A percentile compares a stretch with the other conserved stretches of the same genome.
phyloP scores from a whole-genome alignment of 2,113 vertebrate species.

The Seriola aureovittata region DNA sequence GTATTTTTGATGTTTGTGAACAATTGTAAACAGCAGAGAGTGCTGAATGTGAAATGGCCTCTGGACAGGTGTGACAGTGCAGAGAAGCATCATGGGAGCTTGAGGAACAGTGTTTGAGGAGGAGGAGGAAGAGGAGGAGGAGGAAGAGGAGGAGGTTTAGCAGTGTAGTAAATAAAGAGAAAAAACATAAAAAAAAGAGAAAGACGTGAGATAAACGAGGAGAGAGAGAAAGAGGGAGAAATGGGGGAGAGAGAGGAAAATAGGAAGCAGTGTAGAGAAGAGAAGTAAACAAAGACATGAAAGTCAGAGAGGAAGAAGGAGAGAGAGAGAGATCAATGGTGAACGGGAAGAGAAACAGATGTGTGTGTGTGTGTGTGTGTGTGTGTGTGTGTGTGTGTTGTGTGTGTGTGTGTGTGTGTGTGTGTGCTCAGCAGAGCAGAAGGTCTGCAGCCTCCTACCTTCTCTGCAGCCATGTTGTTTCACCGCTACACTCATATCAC shows the following conservation, averaged over 20 bases:
- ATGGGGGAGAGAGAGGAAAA: not conserved
- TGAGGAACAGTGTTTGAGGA: not conserved
- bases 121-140: not conserved
- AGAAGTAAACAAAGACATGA: not conserved
- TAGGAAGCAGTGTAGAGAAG: not conserved
- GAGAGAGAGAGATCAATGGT: not conserved
- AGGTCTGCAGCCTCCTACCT: slow-evolving; percentile 10
- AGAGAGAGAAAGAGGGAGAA: not conserved
- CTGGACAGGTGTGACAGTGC: slow-evolving; percentile 21
- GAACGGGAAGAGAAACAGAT: too few species aligned
- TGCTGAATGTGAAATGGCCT: slow-evolving; percentile 22
- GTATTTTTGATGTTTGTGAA: slow-evolving; percentile 11
- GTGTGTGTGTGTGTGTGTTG: too few species aligned
- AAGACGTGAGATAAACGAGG: not conserved
- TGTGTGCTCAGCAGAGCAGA: slow-evolving; percentile 10
- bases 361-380: too few species aligned
- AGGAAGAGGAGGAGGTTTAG: too few species aligned
- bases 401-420: too few species aligned
- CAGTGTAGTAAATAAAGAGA: not conserved
- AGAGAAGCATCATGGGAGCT: slow-evolving; percentile 36
- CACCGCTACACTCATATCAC: not conserved
- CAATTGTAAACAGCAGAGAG: slow-evolving; percentile 7
- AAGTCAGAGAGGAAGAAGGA: not conserved
- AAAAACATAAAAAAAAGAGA: not conserved
- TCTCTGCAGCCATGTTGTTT: not conserved